Conservation (phyloP, 1,140 invertebrate genomes). For the Apis florea region DNA sequence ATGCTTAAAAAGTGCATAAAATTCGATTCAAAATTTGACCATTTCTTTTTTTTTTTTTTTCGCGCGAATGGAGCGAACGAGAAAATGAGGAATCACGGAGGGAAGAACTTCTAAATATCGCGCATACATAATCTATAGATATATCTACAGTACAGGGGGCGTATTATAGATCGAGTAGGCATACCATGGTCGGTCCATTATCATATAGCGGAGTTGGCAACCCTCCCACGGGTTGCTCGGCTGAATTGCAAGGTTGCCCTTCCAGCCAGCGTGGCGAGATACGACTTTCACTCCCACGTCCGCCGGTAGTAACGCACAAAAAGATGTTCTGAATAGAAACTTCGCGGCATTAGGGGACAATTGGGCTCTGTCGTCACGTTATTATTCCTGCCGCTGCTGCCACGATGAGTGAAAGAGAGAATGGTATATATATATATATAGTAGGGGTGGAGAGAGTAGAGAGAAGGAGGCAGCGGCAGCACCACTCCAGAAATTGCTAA, state of each 20-base stretch:
- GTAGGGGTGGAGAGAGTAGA: neutral
- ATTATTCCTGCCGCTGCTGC: conserved; percentile 63
- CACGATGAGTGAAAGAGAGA: neutral
- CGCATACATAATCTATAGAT: conserved; percentile 8
- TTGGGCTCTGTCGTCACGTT: conserved; percentile 68
- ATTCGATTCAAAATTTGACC: too few species aligned
- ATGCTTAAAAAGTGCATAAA: too few species aligned
- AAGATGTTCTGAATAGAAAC: conserved; percentile 69
- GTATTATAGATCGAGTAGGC: conserved; percentile 53
- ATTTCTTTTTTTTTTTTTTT: neutral
- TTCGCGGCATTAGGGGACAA: conserved; percentile 69
- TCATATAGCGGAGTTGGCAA: conserved; percentile 66
- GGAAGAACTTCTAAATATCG: conserved; percentile 11
- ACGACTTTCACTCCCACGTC: conserved; percentile 65
- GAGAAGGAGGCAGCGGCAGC: conserved; percentile 2
- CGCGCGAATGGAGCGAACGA: neutral
- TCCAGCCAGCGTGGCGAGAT: conserved; percentile 58
- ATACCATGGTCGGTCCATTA: conserved; percentile 62
- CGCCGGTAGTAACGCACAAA: conserved; percentile 65
- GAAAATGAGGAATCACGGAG: neutral
- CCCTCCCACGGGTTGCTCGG: conserved; percentile 60
- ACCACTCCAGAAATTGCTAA: conserved; percentile 67
- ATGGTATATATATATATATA: neutral
- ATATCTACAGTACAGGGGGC: conserved; percentile 9
- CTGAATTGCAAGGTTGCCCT: conserved; percentile 65